Evolutionary conservation across 1,140 invertebrate species (phyloP), one percentile per base, ranked within the genome.

Genomic region (Zophobas morio): DNA sequence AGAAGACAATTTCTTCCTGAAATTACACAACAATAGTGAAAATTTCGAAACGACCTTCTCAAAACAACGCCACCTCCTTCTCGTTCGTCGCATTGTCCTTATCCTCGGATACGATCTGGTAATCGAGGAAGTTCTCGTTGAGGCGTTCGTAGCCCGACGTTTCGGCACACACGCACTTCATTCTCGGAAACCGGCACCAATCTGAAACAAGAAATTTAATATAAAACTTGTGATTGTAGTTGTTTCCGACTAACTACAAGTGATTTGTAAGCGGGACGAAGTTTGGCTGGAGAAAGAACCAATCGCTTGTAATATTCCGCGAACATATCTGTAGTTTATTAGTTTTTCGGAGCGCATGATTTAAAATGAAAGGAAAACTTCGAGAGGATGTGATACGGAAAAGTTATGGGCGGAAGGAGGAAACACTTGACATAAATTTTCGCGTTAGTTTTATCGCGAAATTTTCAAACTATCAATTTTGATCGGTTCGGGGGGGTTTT

Each of bases 171-270:
- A 75, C 79, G 78, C 83, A 84, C 73, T 83, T 82, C 70, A 78
- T 81, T 37, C 81, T 79, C 20, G 83, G 83, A 78, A 82, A 84
- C 34, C 79, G 79, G 70, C 83, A 84, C 79, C 78, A 79, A 71
- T 78, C 83, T 84, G 76, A 49, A 83, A 81, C 49, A 72, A 76
- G 42, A 80, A 70, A 74, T 63, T 66, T 66, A 66, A 66, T 66
- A 66, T 66, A n/a, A 66, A 66, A 66, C 37, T 47, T 71, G 63
- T 33, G 34, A 72, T 70, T 74, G 49, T 20, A 6, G 49, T 51
- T 51, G 4, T 51, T 51, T 51, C 42, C 6, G n/a, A 51, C 49
- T 51, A 51, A 51, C 49, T 51, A 20, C 6, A 51, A 51, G 49
- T 20, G 3, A 46, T 46, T 46, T 46, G 42, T 8, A 8, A 46